Percentiles rank a stretch among this genome's conserved stretches.
Evolutionary conservation across 2,888 invertebrate species (phyloP).

Genomic region (Pristionchus arcanus): DNA sequence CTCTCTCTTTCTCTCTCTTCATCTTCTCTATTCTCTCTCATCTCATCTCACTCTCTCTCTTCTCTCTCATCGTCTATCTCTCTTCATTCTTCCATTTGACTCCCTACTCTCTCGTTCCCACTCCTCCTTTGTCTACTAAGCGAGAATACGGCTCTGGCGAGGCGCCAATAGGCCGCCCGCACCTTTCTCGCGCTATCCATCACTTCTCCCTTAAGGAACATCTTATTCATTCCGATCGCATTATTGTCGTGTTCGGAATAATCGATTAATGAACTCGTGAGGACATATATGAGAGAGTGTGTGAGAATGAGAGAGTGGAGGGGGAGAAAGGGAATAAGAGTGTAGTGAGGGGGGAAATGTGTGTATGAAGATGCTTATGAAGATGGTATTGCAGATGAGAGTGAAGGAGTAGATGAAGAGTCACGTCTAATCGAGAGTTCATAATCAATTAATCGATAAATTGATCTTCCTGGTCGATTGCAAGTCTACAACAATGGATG

Average conservation of each 20-base stretch:
- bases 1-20: constrained; percentile 18
- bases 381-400: constrained; percentile 2
- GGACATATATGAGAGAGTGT: neutral
- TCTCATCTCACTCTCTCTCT: neutral
- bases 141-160: neutral
- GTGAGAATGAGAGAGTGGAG: neutral
- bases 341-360: neutral
- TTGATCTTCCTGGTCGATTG: neutral
- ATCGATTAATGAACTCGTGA: neutral
- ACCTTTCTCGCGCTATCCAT: neutral
- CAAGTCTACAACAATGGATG: constrained; percentile 56
- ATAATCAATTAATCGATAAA: neutral
- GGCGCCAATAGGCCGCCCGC: neutral
- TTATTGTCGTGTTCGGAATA: neutral
- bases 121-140: neutral
- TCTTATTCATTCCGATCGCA: neutral
- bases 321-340: neutral
- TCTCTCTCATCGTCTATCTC: constrained; percentile 45
- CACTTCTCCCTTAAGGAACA: neutral
- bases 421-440: neutral
- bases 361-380: neutral
- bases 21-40: neutral
- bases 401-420: neutral
- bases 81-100: constrained; percentile 28
- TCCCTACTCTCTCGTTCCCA: neutral